These are phyloP conservation scores for Hyles euphorbiae DNA, from an alignment of 1,140 invertebrate species.

Conservation along the genomic window DNA sequence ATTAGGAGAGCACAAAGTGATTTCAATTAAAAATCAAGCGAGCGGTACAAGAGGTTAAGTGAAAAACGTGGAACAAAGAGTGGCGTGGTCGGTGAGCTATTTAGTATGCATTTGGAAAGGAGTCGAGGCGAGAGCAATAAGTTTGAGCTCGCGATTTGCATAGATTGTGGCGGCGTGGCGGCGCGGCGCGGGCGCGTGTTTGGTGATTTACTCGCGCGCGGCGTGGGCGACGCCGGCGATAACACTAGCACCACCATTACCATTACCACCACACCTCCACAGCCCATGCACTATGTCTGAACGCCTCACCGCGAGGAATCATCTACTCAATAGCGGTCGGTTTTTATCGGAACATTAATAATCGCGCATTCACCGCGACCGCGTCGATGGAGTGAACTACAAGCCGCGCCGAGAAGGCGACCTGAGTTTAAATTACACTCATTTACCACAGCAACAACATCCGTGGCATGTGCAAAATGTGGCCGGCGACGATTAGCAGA, in stretches of 20 bases:
- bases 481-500: conserved; percentile 64
- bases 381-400: conserved; percentile 15
- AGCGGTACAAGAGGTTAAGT: conserved; percentile 43
- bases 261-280: conserved; percentile 18
- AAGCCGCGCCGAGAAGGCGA: conserved; percentile 26
- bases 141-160: conserved; percentile 67
- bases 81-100: conserved; percentile 49
- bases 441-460: conserved; percentile 53
- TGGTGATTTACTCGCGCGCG: conserved; percentile 49
- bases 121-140: conserved; percentile 71
- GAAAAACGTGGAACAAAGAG: conserved; percentile 62
- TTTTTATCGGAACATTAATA: conserved; percentile 4
- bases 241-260: conserved; percentile 33
- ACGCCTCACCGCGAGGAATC: not conserved
- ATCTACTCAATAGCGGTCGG: not conserved
- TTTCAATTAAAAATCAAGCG: conserved; percentile 34
- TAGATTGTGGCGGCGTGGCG: conserved; percentile 58
- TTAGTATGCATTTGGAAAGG: conserved; percentile 73
- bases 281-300: not conserved
- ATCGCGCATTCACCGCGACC: conserved; percentile 1
- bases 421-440: conserved; percentile 60
- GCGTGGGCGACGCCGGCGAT: conserved; percentile 27
- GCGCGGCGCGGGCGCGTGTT: conserved; percentile 37
- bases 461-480: conserved; percentile 59
- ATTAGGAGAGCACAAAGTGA: conserved; percentile 15